A percentile compares a stretch with the other conserved stretches of the same genome.
Conservation (phyloP, 2,888 invertebrate genomes). For the Noctua janthe region DNA sequence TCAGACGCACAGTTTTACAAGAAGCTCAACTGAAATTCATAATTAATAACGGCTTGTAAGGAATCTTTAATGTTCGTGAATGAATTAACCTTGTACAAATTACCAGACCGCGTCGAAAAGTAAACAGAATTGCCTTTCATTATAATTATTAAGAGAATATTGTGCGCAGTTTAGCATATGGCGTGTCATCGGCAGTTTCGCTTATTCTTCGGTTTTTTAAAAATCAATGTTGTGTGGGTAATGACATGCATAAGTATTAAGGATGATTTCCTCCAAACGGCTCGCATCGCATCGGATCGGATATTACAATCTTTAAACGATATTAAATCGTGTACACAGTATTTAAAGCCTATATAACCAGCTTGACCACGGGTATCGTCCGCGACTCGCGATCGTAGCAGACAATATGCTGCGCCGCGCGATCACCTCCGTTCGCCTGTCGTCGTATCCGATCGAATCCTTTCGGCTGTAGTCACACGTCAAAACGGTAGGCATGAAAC, state of each 20-base stretch:
- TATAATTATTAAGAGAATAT: not conserved
- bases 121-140: constrained; percentile 19
- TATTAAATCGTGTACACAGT: too few relatives aligned
- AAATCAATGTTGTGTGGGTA: not conserved
- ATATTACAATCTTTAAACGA: too few relatives aligned
- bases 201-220: not conserved
- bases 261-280: too few relatives aligned
- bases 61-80: not conserved
- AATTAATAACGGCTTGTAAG: not conserved
- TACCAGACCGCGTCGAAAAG: constrained; percentile 2
- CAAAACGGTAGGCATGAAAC: too few relatives aligned
- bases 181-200: not conserved
- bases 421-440: too few relatives aligned
- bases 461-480: too few relatives aligned
- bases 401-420: too few relatives aligned
- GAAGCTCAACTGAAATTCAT: not conserved
- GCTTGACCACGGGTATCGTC: too few relatives aligned
- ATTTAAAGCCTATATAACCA: too few relatives aligned
- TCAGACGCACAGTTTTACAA: not conserved
- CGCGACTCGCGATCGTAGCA: too few relatives aligned
- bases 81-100: constrained; percentile 19
- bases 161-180: constrained; percentile 13
- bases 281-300: too few relatives aligned
- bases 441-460: too few relatives aligned
- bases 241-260: not conserved